phyloP scores from a whole-genome alignment of 2,888 invertebrate species.

The Geotrupes spiniger region DNA sequence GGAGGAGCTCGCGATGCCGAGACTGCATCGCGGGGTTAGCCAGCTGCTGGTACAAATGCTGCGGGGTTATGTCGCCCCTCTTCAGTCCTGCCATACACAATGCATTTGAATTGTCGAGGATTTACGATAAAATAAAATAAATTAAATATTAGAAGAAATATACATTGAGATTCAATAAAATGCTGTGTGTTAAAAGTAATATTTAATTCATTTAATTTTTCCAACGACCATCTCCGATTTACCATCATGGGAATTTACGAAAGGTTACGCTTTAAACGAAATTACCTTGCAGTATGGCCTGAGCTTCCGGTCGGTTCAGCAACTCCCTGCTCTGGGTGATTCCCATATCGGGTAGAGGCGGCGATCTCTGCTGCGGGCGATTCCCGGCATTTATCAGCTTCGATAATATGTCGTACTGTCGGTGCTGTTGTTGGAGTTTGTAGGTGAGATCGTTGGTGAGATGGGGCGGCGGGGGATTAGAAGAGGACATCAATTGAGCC shows the following conservation, averaged over 20 bases:
- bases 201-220: no score
- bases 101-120: neutral
- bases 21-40: constrained; percentile 71
- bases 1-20: constrained; percentile 69
- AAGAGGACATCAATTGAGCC: constrained; percentile 30
- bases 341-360: constrained; percentile 49
- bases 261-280: neutral
- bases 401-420: constrained; percentile 46
- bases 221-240: neutral
- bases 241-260: neutral
- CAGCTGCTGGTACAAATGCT: constrained; percentile 74
- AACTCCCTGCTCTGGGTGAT: constrained; percentile 60
- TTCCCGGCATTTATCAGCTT: constrained; percentile 45
- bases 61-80: constrained; percentile 73
- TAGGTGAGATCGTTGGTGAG: constrained; percentile 47
- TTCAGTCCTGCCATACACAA: constrained; percentile 58
- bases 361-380: constrained; percentile 40
- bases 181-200: no score
- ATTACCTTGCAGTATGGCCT: constrained; percentile 75
- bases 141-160: neutral
- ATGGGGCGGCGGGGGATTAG: constrained; percentile 26
- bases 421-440: constrained; percentile 53
- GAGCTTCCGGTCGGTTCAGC: constrained; percentile 71
- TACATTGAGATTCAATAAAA: neutral
- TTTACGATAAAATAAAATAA: neutral